Evolutionary conservation across 2,797 vertebrate genomes (phyloP), one percentile per base, ranked within the genome.

Genomic region (Micrastur ruficollis): DNA sequence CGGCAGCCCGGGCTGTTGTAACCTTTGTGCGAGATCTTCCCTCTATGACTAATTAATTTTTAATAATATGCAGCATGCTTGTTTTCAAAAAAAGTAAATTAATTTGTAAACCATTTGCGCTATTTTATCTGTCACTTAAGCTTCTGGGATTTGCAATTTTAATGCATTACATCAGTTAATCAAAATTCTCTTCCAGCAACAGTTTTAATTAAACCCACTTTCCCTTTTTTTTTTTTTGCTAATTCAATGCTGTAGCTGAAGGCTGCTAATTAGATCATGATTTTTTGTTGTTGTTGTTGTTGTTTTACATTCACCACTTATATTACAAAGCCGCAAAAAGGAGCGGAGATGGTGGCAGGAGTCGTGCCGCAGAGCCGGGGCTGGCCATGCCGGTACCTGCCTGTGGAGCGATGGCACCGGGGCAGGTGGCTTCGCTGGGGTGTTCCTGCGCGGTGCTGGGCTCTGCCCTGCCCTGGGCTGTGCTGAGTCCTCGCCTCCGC

Each of bases 121-220:
- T 93, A 53, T 86, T 93, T 95, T 89, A 81, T 89, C 89, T 93
- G 86, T 83, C 95, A 89, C 62, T 91, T 59, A 47, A 40, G 79
- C 90, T 87, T 40, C 79, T 72, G 56, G 90, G 86, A 95, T 93
- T 91, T 83, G 89, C 88, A 82, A 73, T 93, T 95, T 94, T 80
- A 97, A 93, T 3, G 58, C 82, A 31, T 72, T 85, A 89, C 94
- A 95, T 92, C 92, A 81, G 79, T 95, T 97, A 95, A 95, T 96
- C 95, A 91, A 92, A 95, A 93, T 89, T 89, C 90, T 91, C 84
- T 94, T 89, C 91, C 90, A 96, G 90, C 84, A 70, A 74, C 46
- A 75, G 82, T 89, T 93, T 96, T 96, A 96, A 97, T 97, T 96
- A 97, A 97, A 94, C 62, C 52, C n/a, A 38, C 72, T 95, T 83